Evolutionary conservation across 2,888 invertebrate species (phyloP).

Genomic region (Diaphora mendica): DNA sequence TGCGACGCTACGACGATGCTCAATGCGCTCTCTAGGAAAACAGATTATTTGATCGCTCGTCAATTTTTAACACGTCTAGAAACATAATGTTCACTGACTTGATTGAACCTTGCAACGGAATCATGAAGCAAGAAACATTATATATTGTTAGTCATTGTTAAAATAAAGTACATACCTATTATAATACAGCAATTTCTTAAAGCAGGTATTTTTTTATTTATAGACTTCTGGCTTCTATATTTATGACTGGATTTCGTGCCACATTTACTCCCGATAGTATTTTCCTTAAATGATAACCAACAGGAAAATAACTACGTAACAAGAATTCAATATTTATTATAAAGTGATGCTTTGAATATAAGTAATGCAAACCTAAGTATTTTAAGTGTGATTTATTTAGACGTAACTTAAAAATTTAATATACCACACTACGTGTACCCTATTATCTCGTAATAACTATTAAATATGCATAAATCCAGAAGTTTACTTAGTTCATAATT

Average conservation of each 20-base stretch:
- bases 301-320: slow-evolving; percentile 59
- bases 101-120: slow-evolving; percentile 27
- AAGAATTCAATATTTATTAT: slow-evolving; percentile 45
- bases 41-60: neutral
- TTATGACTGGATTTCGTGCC: slow-evolving; percentile 28
- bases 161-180: slow-evolving; percentile 53
- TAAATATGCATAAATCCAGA: neutral
- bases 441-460: neutral
- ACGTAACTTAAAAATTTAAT: neutral
- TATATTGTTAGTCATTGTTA: slow-evolving; percentile 56
- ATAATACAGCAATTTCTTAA: slow-evolving; percentile 42
- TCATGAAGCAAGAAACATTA: slow-evolving; percentile 41
- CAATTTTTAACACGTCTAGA: slow-evolving; percentile 53
- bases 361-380: slow-evolving; percentile 22
- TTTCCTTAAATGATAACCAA: slow-evolving; percentile 68
- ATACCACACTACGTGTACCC: neutral
- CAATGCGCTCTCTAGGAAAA: neutral
- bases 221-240: slow-evolving; percentile 10
- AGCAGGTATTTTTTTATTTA: slow-evolving; percentile 6
- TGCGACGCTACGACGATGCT: neutral
- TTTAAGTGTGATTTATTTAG: slow-evolving; percentile 24
- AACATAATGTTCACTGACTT: slow-evolving; percentile 52
- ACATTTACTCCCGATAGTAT: slow-evolving; percentile 45
- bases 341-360: slow-evolving; percentile 24
- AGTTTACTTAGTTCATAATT: neutral